These are phyloP conservation scores for Drosophila anomalipes DNA, from an alignment of 2,888 invertebrate genomes.

Conservation along the genomic window DNA sequence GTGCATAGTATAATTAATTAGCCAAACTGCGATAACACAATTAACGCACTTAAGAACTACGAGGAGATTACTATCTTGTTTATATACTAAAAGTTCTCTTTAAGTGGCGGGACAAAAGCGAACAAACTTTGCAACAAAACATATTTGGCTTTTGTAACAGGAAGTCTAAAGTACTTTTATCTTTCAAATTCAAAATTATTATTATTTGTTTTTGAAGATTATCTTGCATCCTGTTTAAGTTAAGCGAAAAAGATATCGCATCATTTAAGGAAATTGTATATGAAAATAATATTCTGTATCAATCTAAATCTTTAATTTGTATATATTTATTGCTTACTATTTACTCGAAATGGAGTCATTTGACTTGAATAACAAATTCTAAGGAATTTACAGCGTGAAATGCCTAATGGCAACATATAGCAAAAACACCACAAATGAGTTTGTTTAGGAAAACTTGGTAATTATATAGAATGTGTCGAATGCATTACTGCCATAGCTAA, in stretches of 20 bases:
- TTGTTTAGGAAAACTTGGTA: conserved; percentile 3
- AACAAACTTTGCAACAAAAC: conserved; percentile 8
- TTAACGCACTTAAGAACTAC: conserved; percentile 10
- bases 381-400: background rate
- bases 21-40: conserved; percentile 4
- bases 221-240: background rate
- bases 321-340: background rate
- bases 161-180: background rate
- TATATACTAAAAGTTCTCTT: conserved; percentile 23
- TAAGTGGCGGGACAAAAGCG: background rate
- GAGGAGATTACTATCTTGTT: conserved; percentile 4
- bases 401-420: background rate
- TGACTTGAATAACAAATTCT: background rate
- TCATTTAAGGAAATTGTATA: background rate
- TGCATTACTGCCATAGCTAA: background rate
- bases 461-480: background rate
- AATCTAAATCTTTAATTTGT: background rate
- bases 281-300: background rate
- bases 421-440: conserved; percentile 3
- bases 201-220: background rate
- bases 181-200: background rate
- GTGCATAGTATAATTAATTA: conserved; percentile 14
- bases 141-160: background rate
- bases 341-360: background rate
- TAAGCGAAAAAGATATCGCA: background rate